These are phyloP conservation scores for Trogon melanurus DNA, from an alignment of 2,113 vertebrate genomes.

Conservation along the genomic window DNA sequence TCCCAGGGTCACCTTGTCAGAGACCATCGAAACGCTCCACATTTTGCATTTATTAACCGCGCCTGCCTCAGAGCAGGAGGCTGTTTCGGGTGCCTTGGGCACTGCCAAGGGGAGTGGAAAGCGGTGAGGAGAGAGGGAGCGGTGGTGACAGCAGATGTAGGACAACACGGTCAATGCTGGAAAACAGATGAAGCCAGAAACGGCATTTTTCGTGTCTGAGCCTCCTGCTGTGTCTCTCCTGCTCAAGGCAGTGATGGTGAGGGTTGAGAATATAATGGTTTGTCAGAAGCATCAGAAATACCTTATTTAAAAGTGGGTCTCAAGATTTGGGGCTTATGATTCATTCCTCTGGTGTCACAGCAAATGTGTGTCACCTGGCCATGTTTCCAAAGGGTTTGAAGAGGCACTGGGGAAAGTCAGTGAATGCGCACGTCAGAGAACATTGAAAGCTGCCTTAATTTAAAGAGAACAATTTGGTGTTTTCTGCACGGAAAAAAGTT, in stretches of 20 bases:
- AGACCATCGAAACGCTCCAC: background rate
- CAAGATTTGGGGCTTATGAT: background rate
- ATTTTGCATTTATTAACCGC: background rate
- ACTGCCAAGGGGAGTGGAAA: background rate
- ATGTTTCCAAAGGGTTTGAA: background rate
- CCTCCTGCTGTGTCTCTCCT: background rate
- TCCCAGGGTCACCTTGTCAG: background rate
- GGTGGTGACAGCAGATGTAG: background rate
- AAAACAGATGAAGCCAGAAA: background rate
- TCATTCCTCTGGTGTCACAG: background rate
- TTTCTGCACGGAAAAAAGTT: background rate
- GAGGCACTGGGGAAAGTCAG: background rate
- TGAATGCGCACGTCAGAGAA: background rate
- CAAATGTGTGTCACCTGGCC: background rate
- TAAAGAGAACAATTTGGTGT: background rate
- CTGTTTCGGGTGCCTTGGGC: background rate
- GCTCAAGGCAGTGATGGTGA: background rate
- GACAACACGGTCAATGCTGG: accelerated
- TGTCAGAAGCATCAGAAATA: background rate
- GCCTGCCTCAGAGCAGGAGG: background rate
- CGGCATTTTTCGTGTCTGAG: background rate
- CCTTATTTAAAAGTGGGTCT: background rate
- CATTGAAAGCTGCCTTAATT: background rate
- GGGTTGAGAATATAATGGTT: background rate
- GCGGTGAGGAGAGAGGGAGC: background rate